phyloP scores from a whole-genome alignment of 2,888 invertebrate species.

The Malthinus flaveolus region DNA sequence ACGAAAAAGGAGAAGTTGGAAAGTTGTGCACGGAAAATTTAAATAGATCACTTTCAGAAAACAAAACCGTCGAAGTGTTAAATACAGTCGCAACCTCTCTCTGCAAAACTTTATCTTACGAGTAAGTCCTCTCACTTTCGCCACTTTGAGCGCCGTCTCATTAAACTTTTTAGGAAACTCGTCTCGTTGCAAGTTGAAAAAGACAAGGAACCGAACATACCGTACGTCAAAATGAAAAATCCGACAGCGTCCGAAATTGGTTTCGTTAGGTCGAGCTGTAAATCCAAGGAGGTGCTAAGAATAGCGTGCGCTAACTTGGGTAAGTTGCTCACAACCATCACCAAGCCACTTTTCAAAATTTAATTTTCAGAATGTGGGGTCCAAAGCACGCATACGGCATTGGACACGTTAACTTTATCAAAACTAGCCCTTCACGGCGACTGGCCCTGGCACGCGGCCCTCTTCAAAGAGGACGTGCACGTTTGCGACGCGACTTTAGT shows the following conservation, averaged over 20 bases:
- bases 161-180: constrained; percentile 63
- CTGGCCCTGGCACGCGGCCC: constrained; percentile 91
- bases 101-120: constrained; percentile 75
- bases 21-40: constrained; percentile 82
- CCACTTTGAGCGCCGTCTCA: background rate
- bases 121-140: constrained; percentile 59
- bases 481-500: constrained; percentile 87
- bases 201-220: constrained; percentile 61
- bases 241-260: constrained; percentile 80
- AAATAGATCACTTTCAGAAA: constrained; percentile 61
- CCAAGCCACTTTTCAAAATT: background rate
- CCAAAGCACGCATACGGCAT: constrained; percentile 45
- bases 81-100: constrained; percentile 76
- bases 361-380: constrained; percentile 48
- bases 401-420: constrained; percentile 54
- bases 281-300: constrained; percentile 75
- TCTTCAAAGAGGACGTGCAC: constrained; percentile 82
- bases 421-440: constrained; percentile 80
- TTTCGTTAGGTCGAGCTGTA: constrained; percentile 77
- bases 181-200: constrained; percentile 68
- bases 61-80: constrained; percentile 51
- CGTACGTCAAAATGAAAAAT: constrained; percentile 82
- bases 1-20: constrained; percentile 78
- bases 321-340: constrained; percentile 56
- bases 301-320: constrained; percentile 78